Evolutionary conservation across 2,797 vertebrate species (phyloP), one percentile per base, ranked within the genome.

Genomic region (Phalanger gymnotis): DNA sequence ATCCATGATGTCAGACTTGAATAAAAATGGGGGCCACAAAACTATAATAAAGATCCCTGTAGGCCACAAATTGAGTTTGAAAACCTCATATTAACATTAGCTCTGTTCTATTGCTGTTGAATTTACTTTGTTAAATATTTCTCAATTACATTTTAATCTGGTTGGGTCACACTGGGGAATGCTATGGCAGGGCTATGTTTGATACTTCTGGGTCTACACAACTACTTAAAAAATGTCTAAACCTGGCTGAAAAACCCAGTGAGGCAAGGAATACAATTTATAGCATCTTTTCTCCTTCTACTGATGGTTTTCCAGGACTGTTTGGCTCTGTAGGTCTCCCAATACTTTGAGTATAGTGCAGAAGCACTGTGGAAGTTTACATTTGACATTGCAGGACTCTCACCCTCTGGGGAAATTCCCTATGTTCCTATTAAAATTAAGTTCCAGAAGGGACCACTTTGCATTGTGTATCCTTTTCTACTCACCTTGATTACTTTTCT

Each of bases 401-500:
- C 27, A 92, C 91, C 93, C 95, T 97, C 95, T 5, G 0, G 54
- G 61, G 34, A 90, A 97, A 94, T 94, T 22, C 52, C 92, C 56
- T 90, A 25, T 94, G 91, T 96, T 97, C 95, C 95, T 93, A 28
- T 91, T 81, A 92, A 96, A 98, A 92, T 96, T 13, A 92, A 93
- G 90, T n/a, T 97, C 73, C 97, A 97, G 95, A 93, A 97, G 97
- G 96, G 94, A 98, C 96, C 92, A 96, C 91, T 97, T 97, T 93
- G 89, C 94, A 93, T 97, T 97, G 54, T 91, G 51, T 90, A 93
- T 91, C 81, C 52, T 92, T 96, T 93, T 57, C 92, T 96, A 66
- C n/a, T 97, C 96, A 96, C 90, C 93, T 94, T 97, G 92, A 97
- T 97, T 96, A 96, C 92, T 94, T 93, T 97, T 95, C 94, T 91